Base-by-base conservation (phyloP, 2,113 vertebrate genomes). In the Genyomyrus donnyi region DNA sequence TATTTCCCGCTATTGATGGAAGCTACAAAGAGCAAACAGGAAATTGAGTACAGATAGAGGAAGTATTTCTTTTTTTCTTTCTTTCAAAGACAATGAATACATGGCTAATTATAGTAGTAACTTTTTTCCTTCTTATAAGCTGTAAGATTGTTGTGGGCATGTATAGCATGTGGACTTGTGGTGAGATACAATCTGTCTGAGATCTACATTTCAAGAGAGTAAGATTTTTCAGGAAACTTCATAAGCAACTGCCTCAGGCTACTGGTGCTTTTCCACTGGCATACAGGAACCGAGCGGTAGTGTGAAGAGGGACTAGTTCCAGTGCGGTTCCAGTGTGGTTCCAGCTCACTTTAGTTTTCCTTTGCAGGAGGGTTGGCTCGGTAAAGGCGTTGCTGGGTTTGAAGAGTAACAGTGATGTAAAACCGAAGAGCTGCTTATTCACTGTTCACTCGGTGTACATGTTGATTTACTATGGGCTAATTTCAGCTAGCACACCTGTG, bases 1-100 rank as follows among this genome's bases (percentile, higher is more conserved):
- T 42, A 87, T 74, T 87, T 66, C 84, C 84, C n/a, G 5, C 83
- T 87, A 90, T 90, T 87, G 45, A 87, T 90, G 42, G 45, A 74
- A 49, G 21, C 42, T 87, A n/a, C 10, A 66, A 85, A 49, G 46
- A 53, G 85, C 50, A 70, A 70, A 74, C 56, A 50, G 24, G 45
- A 90, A 10, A 50, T 8, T 10, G 11, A 70, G 5, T 88, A 17
- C 39, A n/a, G 88, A 48, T 85, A 85, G 39, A 31, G 19, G 39
- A 45, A 62, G 35, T 15, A 52, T 7, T 19, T 45, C 5, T 88
- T 53, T 52, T 53, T 88, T 49, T 50, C 48, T 53, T n/a, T 86
- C 6, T 49, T 53, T 87, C 24, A 86, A 86, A 53, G 48, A 53
- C 46, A 35, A 87, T 39, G 10, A 56, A 21, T 87, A 27, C 35